These are phyloP conservation scores for Villa cingulata DNA, from an alignment of 2,888 invertebrate genomes.

Conservation along the genomic window DNA sequence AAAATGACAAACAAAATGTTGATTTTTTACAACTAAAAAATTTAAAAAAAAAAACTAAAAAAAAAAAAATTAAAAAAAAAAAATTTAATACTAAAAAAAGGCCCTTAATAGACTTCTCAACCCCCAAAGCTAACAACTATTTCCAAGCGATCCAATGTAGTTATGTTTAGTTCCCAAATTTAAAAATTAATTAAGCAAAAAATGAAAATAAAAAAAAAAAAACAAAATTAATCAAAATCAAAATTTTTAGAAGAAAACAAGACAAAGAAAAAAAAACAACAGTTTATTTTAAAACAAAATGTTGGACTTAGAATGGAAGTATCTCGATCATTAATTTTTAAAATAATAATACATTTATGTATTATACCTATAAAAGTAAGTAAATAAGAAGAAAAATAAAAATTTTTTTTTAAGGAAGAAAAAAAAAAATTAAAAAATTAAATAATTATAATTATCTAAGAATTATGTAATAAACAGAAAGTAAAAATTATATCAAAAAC, in stretches of 20 bases:
- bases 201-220: slow-evolving; percentile 4
- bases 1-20: slow-evolving; percentile 40
- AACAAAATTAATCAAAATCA: slow-evolving; percentile 8
- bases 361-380: too few species aligned
- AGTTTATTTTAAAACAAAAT: not conserved
- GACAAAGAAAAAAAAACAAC: not conserved
- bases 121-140: slow-evolving; percentile 45
- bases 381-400: slow-evolving; percentile 4
- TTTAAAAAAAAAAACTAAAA: slow-evolving; percentile 47
- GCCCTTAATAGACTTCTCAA: slow-evolving; percentile 79
- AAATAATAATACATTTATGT: too few species aligned
- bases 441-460: slow-evolving; percentile 16
- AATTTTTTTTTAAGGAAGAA: not conserved
- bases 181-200: not conserved
- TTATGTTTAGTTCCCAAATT: slow-evolving; percentile 7
- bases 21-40: slow-evolving; percentile 70
- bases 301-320: slow-evolving; percentile 2
- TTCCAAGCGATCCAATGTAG: slow-evolving; percentile 30
- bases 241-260: not conserved
- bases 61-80: slow-evolving; percentile 58
- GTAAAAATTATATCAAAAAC: not conserved
- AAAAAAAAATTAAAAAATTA: slow-evolving; percentile 10
- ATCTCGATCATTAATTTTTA: slow-evolving; percentile 7
- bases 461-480: too few species aligned
- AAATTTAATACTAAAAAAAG: slow-evolving; percentile 55